A percentile compares a stretch with the other conserved stretches of the same genome.
Evolutionary conservation across 1,140 invertebrate genomes (phyloP).

Genomic region (Danaus plexippus): DNA sequence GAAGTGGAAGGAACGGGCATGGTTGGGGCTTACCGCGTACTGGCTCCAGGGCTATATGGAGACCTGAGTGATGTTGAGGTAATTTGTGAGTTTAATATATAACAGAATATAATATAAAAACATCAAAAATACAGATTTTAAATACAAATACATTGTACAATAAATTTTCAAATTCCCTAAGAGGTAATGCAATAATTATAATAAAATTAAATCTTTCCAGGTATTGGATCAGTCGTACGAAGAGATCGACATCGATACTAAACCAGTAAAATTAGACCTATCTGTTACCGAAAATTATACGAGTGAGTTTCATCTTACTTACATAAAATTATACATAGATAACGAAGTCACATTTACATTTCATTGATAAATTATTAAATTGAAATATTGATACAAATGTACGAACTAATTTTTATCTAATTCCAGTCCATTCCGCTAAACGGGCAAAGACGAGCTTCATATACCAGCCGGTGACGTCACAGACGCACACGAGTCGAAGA

Average conservation of each 20-base stretch:
- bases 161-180: no score
- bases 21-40: conserved; percentile 68
- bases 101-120: no score
- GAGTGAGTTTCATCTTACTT: conserved; percentile 39
- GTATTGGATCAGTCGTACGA: conserved; percentile 66
- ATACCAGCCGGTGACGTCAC: conserved; percentile 53
- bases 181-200: not conserved
- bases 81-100: no score
- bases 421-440: conserved; percentile 60
- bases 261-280: conserved; percentile 64
- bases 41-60: conserved; percentile 41
- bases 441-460: conserved; percentile 62
- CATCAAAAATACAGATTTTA: no score
- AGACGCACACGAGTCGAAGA: conserved; percentile 65
- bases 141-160: no score
- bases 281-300: conserved; percentile 59
- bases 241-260: conserved; percentile 63
- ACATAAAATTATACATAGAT: conserved; percentile 1
- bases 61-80: conserved; percentile 75
- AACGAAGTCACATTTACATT: no score
- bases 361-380: no score
- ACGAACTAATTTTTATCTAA: not conserved
- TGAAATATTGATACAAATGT: no score
- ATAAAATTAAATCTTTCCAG: conserved; percentile 30
- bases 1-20: conserved; percentile 67